Evolutionary conservation across 2,888 invertebrate genomes (phyloP).

Genomic region (Caenorhabditis sp.): DNA sequence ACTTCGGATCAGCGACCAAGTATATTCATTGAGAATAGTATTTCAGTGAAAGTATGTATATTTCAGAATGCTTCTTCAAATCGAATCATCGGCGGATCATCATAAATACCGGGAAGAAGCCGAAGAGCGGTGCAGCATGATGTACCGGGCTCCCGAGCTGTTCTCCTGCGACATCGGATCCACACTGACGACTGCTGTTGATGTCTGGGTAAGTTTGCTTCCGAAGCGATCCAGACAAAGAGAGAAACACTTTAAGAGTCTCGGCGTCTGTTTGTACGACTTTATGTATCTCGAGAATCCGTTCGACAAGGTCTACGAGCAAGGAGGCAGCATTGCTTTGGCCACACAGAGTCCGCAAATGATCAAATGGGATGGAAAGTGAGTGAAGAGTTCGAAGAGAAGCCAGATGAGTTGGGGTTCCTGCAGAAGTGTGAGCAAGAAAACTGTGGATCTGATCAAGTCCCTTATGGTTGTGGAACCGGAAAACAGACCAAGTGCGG

Average conservation of each 20-base stretch:
- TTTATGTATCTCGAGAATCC: slow-evolving; percentile 90
- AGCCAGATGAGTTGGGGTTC: neutral
- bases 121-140: slow-evolving; percentile 89
- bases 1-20: slow-evolving; percentile 83
- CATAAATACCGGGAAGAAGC: slow-evolving; percentile 85
- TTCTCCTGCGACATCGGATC: slow-evolving; percentile 89
- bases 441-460: slow-evolving; percentile 44
- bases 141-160: slow-evolving; percentile 90
- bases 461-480: slow-evolving; percentile 42
- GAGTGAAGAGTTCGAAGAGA: neutral
- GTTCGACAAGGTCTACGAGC: slow-evolving; percentile 88
- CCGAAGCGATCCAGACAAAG: neutral
- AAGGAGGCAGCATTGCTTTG: slow-evolving; percentile 90
- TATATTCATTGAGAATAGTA: neutral
- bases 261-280: slow-evolving; percentile 90
- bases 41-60: neutral
- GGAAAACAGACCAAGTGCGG: slow-evolving; percentile 32
- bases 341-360: slow-evolving; percentile 82
- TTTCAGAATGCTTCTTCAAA: slow-evolving; percentile 79
- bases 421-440: slow-evolving; percentile 3
- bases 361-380: slow-evolving; percentile 43
- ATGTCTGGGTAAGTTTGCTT: slow-evolving; percentile 86
- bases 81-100: slow-evolving; percentile 79
- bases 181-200: slow-evolving; percentile 88
- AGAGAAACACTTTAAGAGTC: slow-evolving; percentile 82